Conservation (phyloP, 2,797 vertebrate genomes). For the Microctenopoma steveboyesi region DNA sequence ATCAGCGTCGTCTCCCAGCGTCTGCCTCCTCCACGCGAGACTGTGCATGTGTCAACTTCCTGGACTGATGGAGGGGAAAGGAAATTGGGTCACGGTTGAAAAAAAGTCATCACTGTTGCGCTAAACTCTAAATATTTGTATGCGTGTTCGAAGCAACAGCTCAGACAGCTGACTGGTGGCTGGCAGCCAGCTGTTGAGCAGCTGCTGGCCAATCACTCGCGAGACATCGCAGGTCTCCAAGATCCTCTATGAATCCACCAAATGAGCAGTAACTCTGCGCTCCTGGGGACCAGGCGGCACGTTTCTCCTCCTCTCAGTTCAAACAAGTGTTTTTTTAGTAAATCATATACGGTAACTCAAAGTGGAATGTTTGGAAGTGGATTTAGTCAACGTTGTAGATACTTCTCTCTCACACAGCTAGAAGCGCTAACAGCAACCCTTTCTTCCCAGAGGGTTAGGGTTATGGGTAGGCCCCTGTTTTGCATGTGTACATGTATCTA, state of each 20-base stretch:
- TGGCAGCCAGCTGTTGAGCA: slow-evolving; percentile 38
- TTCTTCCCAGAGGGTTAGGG: not conserved
- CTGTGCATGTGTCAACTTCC: slow-evolving; percentile 49
- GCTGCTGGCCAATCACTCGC: slow-evolving; percentile 37
- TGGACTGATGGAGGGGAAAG: slow-evolving; percentile 38
- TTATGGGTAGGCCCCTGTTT: no score
- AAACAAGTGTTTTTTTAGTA: slow-evolving; percentile 18
- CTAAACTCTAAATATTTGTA: slow-evolving; percentile 1
- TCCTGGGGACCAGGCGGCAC: slow-evolving; percentile 5
- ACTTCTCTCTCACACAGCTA: not conserved
- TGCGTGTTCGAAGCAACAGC: slow-evolving; percentile 21
- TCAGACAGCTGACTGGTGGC: slow-evolving; percentile 31
- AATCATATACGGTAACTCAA: slow-evolving; percentile 5
- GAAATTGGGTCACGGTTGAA: slow-evolving; percentile 45
- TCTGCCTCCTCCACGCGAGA: slow-evolving; percentile 43
- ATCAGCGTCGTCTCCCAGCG: slow-evolving; percentile 45
- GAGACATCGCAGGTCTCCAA: slow-evolving; percentile 29
- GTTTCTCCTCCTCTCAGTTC: not conserved
- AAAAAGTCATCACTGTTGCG: slow-evolving; percentile 6
- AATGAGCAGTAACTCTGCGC: slow-evolving; percentile 34
- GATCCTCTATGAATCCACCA: slow-evolving; percentile 44
- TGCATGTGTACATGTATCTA: no score
- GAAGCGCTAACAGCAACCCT: no score
- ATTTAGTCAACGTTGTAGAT: slow-evolving; percentile 13
- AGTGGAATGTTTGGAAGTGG: not conserved